A percentile compares a stretch with the other conserved stretches of the same genome.
Evolutionary conservation across 2,113 vertebrate species (phyloP).

Genomic region (Syngnathoides biaculeatus): DNA sequence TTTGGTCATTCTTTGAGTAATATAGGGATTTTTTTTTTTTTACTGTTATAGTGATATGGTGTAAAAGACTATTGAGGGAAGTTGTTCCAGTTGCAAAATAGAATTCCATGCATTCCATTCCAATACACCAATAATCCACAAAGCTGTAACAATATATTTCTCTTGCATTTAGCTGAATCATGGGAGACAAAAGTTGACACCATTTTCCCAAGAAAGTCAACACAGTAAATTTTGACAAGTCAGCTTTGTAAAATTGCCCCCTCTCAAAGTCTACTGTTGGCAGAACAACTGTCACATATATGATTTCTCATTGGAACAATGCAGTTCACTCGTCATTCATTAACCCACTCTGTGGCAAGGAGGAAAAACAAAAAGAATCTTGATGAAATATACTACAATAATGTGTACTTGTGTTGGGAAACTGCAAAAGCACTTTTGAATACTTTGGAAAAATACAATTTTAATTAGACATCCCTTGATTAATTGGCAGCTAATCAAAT

Average conservation of each 20-base stretch:
- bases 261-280: neutral
- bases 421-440: neutral
- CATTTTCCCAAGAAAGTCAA: neutral
- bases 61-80: conserved; percentile 8
- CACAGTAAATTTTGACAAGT: neutral
- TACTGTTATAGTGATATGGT: conserved; percentile 7
- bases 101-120: conserved; percentile 51
- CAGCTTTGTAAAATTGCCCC: neutral
- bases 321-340: neutral
- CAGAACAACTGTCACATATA: neutral
- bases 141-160: conserved; percentile 16
- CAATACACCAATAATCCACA: conserved; percentile 43
- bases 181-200: neutral
- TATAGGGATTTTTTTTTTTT: neutral
- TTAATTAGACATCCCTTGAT: no score
- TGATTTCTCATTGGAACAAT: neutral
- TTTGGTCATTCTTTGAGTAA: neutral
- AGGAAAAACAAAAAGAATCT: neutral
- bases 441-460: neutral
- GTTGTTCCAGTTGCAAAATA: conserved; percentile 30
- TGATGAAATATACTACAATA: neutral
- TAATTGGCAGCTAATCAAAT: no score
- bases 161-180: neutral
- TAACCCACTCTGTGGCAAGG: neutral
- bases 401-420: neutral